Percentiles rank a stretch among this genome's conserved stretches.
Conservation (phyloP, 2,888 invertebrate species). For the Lydus trimaculatus region DNA sequence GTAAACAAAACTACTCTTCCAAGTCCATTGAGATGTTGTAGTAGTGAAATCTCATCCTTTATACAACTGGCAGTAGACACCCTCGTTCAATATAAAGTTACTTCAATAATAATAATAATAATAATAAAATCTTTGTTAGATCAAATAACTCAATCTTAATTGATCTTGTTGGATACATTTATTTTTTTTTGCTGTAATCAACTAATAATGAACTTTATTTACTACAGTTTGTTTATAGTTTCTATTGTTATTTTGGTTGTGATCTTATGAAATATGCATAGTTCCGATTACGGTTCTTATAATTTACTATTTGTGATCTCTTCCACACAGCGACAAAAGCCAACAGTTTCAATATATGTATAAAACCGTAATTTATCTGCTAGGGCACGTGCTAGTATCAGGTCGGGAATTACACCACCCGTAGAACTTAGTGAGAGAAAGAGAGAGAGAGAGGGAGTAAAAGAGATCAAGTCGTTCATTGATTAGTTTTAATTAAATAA, state of each 20-base stretch:
- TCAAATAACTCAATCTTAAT: neutral
- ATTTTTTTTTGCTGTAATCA: too few species aligned
- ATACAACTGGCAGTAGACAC: neutral
- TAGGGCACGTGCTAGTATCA: conserved; percentile 34
- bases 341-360: conserved; percentile 1
- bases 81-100: neutral
- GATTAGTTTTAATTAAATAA: conserved; percentile 42
- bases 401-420: conserved; percentile 19
- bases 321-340: neutral
- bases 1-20: neutral
- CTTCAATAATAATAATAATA: neutral
- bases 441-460: neutral
- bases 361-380: conserved; percentile 40
- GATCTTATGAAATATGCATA: neutral
- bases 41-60: neutral
- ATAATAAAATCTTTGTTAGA: too few species aligned
- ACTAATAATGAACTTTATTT: neutral
- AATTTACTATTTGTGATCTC: conserved; percentile 3
- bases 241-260: neutral
- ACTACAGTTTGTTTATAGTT: neutral
- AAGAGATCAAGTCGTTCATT: conserved; percentile 25
- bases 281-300: neutral
- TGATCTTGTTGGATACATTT: too few species aligned
- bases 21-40: neutral
- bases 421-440: neutral